These are phyloP conservation scores for Drosophila ananassae DNA, from an alignment of 1,140 invertebrate genomes.

Conservation along the genomic window DNA sequence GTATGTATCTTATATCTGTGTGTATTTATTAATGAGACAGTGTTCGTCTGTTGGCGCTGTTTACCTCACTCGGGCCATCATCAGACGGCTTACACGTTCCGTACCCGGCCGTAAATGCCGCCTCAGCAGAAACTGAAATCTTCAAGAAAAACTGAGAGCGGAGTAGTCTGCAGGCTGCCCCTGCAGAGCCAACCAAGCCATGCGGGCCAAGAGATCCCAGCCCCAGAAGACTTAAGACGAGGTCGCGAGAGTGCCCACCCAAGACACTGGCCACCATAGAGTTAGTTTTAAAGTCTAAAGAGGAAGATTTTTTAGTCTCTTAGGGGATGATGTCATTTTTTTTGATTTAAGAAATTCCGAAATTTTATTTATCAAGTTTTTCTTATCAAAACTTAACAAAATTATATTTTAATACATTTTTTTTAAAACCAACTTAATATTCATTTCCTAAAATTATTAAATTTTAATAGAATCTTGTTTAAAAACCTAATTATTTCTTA, in stretches of 20 bases:
- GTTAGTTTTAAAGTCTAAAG: background rate
- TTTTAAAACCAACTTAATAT: background rate
- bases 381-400: background rate
- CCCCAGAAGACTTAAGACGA: constrained; percentile 48
- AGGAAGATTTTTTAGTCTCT: too few relatives aligned
- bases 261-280: constrained; percentile 30
- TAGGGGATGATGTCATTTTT: too few relatives aligned
- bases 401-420: background rate
- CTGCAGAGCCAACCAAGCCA: constrained; percentile 23
- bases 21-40: constrained; percentile 40
- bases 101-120: constrained; percentile 30
- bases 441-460: background rate
- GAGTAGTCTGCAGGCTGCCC: background rate
- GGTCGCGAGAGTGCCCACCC: constrained; percentile 41
- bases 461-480: background rate
- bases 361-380: background rate
- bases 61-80: constrained; percentile 51
- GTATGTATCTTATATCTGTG: constrained; percentile 27
- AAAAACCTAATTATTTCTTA: background rate
- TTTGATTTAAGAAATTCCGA: too few relatives aligned
- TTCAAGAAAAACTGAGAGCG: constrained; percentile 59
- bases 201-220: constrained; percentile 33
- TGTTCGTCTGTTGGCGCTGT: constrained; percentile 48
- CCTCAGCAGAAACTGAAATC: constrained; percentile 74
- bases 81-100: constrained; percentile 5